Conservation (phyloP, 2,888 invertebrate species). For the Argyresthia albistria region DNA sequence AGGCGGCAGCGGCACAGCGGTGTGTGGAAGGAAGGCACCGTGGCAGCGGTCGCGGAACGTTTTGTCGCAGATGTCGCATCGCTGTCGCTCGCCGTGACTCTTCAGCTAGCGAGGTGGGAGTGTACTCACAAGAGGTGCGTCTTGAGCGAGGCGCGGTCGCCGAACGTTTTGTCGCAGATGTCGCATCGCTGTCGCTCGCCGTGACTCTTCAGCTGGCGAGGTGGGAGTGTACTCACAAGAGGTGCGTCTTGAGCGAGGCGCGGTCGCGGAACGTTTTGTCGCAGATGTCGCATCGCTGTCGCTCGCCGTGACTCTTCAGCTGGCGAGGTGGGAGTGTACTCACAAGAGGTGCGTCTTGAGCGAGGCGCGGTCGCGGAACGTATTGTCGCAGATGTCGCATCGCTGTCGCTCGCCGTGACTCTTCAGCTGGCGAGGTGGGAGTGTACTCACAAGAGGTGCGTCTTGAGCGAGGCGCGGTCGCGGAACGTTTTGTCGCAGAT, state of each 20-base stretch:
- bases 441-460: slow-evolving; percentile 52
- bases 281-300: slow-evolving; percentile 13
- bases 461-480: slow-evolving; percentile 38
- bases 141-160: slow-evolving; percentile 37
- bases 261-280: slow-evolving; percentile 32
- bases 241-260: slow-evolving; percentile 40
- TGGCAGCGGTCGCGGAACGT: slow-evolving; percentile 38
- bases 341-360: slow-evolving; percentile 49
- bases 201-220: slow-evolving; percentile 47
- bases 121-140: slow-evolving; percentile 53
- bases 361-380: slow-evolving; percentile 40
- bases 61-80: slow-evolving; percentile 1
- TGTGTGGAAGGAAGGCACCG: no score
- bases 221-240: slow-evolving; percentile 55
- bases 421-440: no score
- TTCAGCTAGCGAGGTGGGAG: no score
- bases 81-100: slow-evolving; percentile 33
- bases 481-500: slow-evolving; percentile 23
- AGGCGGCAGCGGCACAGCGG: no score
- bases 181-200: slow-evolving; percentile 22
- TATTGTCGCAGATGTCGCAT: slow-evolving; percentile 9
- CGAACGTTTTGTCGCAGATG: slow-evolving; percentile 21
- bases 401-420: slow-evolving; percentile 33
- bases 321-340: no score
- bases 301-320: slow-evolving; percentile 37